These are phyloP conservation scores for Empis stercorea DNA, from an alignment of 2,888 invertebrate species.

Conservation along the genomic window DNA sequence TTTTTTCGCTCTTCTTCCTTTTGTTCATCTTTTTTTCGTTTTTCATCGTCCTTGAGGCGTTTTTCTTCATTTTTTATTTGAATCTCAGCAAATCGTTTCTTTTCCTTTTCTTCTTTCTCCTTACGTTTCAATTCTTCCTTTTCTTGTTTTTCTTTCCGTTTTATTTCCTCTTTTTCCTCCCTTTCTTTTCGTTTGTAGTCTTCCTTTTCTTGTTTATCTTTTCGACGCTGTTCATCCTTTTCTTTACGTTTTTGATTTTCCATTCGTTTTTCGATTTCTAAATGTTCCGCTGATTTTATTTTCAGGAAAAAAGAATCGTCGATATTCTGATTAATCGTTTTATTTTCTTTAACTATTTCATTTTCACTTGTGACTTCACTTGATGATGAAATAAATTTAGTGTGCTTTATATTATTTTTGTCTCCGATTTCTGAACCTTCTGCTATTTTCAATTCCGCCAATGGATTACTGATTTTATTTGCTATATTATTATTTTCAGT, in stretches of 20 bases:
- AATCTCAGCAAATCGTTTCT: conserved; percentile 14
- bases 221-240: conserved; percentile 38
- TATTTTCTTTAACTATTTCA: not conserved
- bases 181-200: conserved; percentile 35
- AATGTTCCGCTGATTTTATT: not conserved
- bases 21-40: conserved; percentile 34
- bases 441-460: too few species aligned
- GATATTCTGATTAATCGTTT: not conserved
- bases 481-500: too few species aligned
- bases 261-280: conserved; percentile 12
- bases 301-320: not conserved
- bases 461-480: too few species aligned
- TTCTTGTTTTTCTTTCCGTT: conserved; percentile 16
- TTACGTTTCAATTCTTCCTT: conserved; percentile 23
- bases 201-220: conserved; percentile 40
- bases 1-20: conserved; percentile 36
- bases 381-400: too few species aligned
- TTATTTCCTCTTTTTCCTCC: conserved; percentile 16
- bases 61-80: conserved; percentile 28
- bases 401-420: too few species aligned
- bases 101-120: conserved; percentile 22
- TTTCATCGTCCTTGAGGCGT: conserved; percentile 24
- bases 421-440: too few species aligned
- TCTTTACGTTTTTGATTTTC: conserved; percentile 41
- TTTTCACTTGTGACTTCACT: not conserved